Percentiles rank a stretch among this genome's conserved stretches.
These are phyloP conservation scores for Drosophila ogumai DNA, from an alignment of 1,140 invertebrate genomes.

Conservation along the genomic window DNA sequence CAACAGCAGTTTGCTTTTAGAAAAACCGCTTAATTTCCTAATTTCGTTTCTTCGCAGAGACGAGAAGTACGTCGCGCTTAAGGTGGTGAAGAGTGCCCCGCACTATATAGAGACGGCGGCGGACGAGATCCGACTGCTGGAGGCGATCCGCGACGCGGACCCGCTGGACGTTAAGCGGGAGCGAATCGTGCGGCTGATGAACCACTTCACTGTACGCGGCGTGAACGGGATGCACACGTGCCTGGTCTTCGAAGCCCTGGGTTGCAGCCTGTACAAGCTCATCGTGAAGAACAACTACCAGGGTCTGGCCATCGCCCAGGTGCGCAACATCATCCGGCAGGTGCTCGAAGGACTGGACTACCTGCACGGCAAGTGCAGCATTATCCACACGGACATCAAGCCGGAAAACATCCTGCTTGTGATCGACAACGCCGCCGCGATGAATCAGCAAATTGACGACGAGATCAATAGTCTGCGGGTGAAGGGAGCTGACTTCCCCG, in stretches of 20 bases:
- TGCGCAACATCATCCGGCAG: slow-evolving; percentile 97
- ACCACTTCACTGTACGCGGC: slow-evolving; percentile 99
- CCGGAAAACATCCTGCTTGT: slow-evolving; percentile 99
- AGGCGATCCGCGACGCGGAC: slow-evolving; percentile 96
- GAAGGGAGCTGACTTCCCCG: slow-evolving; percentile 86
- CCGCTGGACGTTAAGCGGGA: slow-evolving; percentile 94
- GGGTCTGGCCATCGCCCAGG: slow-evolving; percentile 97
- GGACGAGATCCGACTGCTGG: slow-evolving; percentile 98
- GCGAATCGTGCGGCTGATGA: slow-evolving; percentile 97
- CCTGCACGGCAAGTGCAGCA: slow-evolving; percentile 98
- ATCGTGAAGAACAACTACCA: slow-evolving; percentile 99
- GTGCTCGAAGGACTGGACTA: slow-evolving; percentile 97
- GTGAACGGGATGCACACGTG: slow-evolving; percentile 98
- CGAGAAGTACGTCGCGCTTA: slow-evolving; percentile 97
- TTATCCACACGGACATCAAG: slow-evolving; percentile 99
- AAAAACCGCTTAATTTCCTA: too few species aligned
- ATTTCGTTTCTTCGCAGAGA: slow-evolving; percentile 85
- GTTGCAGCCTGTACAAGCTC: slow-evolving; percentile 98
- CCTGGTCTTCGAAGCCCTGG: slow-evolving; percentile 99
- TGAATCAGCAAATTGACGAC: slow-evolving; percentile 95
- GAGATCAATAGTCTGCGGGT: slow-evolving; percentile 91
- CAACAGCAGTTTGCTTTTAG: neutral
- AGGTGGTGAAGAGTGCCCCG: slow-evolving; percentile 99
- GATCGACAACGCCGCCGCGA: slow-evolving; percentile 92
- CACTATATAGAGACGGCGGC: slow-evolving; percentile 99